Percentiles rank a stretch among this genome's conserved stretches.
Conservation (phyloP, 2,888 invertebrate species). For the Thymelicus acteon region DNA sequence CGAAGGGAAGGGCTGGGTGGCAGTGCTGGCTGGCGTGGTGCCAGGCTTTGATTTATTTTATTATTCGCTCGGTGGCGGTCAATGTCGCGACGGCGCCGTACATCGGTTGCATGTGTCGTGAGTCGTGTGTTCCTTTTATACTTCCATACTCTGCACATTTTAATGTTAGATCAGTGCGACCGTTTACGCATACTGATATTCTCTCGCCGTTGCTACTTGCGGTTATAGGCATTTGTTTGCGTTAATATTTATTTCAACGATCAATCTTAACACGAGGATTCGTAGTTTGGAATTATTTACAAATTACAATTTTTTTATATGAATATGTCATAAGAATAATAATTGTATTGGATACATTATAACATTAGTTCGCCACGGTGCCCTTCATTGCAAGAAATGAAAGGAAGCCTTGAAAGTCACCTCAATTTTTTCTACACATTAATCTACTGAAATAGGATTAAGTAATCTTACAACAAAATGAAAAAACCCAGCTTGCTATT, state of each 20-base stretch:
- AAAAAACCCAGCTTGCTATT: not conserved
- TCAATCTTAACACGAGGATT: not conserved
- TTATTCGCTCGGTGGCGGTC: conserved; percentile 81
- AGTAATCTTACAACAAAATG: not conserved
- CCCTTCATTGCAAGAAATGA: conserved; percentile 28
- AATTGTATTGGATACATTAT: conserved; percentile 21
- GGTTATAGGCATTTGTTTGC: not conserved
- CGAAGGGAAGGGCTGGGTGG: conserved; percentile 69
- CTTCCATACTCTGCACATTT: conserved; percentile 58
- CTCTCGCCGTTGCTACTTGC: conserved; percentile 21
- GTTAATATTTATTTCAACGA: not conserved
- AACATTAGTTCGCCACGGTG: conserved; percentile 26
- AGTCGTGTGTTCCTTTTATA: conserved; percentile 59
- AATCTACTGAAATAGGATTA: conserved; percentile 21
- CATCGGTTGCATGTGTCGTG: conserved; percentile 71
- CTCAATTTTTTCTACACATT: conserved; percentile 13
- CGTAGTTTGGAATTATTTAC: no score
- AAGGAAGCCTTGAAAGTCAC: conserved; percentile 23
- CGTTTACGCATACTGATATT: conserved; percentile 42
- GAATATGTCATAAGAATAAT: conserved; percentile 5
- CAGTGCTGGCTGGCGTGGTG: conserved; percentile 70
- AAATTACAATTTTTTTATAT: not conserved
- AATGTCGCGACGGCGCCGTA: conserved; percentile 79
- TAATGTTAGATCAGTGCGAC: conserved; percentile 50
- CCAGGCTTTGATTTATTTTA: conserved; percentile 80